phyloP scores from a whole-genome alignment of 2,113 vertebrate genomes.

The Gymnocephalus cernua region DNA sequence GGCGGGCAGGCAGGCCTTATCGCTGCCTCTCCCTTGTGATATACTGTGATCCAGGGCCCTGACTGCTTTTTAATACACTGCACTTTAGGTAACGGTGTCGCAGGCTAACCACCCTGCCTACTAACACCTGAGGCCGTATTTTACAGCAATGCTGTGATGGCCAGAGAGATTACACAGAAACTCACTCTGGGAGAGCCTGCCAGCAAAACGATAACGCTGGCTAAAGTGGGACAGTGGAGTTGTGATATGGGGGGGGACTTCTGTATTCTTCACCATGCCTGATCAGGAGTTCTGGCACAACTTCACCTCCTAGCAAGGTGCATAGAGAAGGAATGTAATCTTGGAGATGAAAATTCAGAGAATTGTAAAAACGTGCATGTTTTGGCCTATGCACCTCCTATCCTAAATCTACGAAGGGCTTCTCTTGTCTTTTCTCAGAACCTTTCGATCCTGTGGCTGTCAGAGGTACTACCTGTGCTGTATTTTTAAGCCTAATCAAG shows the following conservation, averaged over 20 bases:
- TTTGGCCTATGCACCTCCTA: constrained; percentile 10
- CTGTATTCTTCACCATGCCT: constrained; percentile 5
- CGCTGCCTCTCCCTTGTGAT: constrained; percentile 91
- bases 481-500: constrained; percentile 74
- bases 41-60: constrained; percentile 91
- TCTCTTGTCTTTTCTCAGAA: constrained; percentile 36
- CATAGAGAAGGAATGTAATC: background rate
- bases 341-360: background rate
- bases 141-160: constrained; percentile 74
- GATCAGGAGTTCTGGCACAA: constrained; percentile 23
- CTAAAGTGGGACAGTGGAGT: constrained; percentile 46
- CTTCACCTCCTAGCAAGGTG: background rate
- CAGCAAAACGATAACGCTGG: constrained; percentile 64
- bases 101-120: constrained; percentile 79
- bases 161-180: constrained; percentile 69
- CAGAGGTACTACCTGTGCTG: constrained; percentile 49
- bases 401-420: constrained; percentile 24
- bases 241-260: constrained; percentile 14
- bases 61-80: constrained; percentile 97
- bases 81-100: constrained; percentile 86
- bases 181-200: constrained; percentile 62
- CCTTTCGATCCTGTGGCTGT: constrained; percentile 46
- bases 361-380: background rate
- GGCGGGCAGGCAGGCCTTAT: constrained; percentile 93
- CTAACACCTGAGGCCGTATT: constrained; percentile 82